A percentile compares a stretch with the other conserved stretches of the same genome.
phyloP scores from a whole-genome alignment of 92 coral and sea anemone species.

The Parazoanthus darwini region DNA sequence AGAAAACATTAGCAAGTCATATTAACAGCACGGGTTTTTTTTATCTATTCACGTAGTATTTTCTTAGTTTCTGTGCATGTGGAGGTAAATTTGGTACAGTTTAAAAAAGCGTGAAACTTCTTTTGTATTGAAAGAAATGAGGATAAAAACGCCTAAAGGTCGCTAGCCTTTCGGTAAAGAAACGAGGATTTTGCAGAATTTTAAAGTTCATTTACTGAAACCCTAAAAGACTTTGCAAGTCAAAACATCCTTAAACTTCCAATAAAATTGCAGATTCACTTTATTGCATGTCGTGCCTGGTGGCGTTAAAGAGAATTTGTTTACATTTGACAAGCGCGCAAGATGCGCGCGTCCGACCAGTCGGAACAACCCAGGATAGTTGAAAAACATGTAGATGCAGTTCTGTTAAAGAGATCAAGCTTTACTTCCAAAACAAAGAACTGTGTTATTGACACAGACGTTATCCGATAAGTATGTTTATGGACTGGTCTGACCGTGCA shows the following conservation, averaged over 20 bases:
- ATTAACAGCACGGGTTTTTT: not conserved
- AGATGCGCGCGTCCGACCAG: not conserved
- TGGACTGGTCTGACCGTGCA: not conserved
- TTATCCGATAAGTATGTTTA: constrained; percentile 16
- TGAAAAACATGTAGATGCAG: not conserved
- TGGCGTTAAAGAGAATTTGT: not conserved
- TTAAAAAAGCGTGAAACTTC: too few species aligned
- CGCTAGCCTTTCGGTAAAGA: not conserved
- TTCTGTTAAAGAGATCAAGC: not conserved
- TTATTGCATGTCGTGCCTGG: not conserved
- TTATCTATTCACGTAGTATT: not conserved
- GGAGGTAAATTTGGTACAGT: not conserved
- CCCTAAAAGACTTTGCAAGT: not conserved
- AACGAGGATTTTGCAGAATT: not conserved
- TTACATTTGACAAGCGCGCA: constrained; percentile 24
- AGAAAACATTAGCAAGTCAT: not conserved
- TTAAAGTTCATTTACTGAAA: constrained; percentile 19
- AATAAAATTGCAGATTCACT: constrained; percentile 30
- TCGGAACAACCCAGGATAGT: not conserved
- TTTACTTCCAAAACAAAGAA: not conserved
- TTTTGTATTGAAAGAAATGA: not conserved
- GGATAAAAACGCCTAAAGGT: not conserved
- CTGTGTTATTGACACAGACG: not conserved
- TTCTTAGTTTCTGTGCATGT: not conserved
- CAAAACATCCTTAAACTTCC: constrained; percentile 11